These are phyloP conservation scores for Rhea pennata DNA, from an alignment of 2,113 vertebrate species.

Conservation along the genomic window DNA sequence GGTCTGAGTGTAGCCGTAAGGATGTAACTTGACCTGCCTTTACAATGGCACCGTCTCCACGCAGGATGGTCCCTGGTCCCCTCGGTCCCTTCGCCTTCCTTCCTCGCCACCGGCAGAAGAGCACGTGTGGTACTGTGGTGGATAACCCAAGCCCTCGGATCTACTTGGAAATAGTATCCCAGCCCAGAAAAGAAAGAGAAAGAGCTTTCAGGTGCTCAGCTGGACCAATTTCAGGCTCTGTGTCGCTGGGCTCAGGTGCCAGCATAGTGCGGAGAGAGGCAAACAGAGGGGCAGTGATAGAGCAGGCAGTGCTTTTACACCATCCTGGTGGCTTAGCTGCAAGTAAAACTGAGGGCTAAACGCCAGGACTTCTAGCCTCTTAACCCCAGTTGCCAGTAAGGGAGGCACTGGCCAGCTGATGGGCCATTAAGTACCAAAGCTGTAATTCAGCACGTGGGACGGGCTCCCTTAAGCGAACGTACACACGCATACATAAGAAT, in stretches of 20 bases:
- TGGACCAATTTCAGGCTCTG: background rate
- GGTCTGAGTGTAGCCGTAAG: background rate
- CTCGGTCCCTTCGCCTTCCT: fast-evolving
- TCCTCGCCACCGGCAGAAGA: background rate
- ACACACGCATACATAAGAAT: no score
- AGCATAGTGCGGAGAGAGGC: background rate
- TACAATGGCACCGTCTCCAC: background rate
- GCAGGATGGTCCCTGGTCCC: background rate
- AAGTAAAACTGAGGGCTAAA: background rate
- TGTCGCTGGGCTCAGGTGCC: background rate
- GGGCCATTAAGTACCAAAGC: fast-evolving
- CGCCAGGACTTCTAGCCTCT: fast-evolving
- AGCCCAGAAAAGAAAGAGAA: background rate
- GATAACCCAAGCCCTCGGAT: background rate
- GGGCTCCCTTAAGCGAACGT: background rate
- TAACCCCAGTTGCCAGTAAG: fast-evolving
- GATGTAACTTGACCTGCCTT: background rate
- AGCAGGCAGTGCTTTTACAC: background rate
- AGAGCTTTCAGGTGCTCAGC: background rate
- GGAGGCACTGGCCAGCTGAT: background rate
- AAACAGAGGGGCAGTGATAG: fast-evolving
- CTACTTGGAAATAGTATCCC: background rate
- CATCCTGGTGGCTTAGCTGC: background rate
- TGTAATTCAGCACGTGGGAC: background rate
- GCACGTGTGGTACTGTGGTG: fast-evolving